Evolutionary conservation across 2,797 vertebrate species (phyloP).

Genomic region (Tokudaia muenninki): DNA sequence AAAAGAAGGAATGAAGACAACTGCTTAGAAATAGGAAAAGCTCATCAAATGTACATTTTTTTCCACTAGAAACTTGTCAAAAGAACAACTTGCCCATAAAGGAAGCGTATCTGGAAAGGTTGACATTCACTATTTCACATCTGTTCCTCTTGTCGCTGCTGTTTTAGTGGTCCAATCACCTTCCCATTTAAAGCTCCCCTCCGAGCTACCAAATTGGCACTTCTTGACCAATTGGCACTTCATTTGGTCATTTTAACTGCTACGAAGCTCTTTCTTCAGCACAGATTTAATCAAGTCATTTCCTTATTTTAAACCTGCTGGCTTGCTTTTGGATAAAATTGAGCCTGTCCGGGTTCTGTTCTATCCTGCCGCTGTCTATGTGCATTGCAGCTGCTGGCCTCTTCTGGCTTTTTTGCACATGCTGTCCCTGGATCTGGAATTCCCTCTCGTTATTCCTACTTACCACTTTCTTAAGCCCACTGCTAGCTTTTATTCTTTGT

Average conservation of each 20-base stretch:
- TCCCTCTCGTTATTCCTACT: not conserved
- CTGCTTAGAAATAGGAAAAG: slow-evolving; percentile 8
- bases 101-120: not conserved
- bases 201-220: not conserved
- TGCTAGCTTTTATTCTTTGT: slow-evolving; percentile 35
- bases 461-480: not conserved
- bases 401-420: not conserved
- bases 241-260: not conserved
- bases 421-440: not conserved
- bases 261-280: not conserved
- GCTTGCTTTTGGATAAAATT: slow-evolving; percentile 5
- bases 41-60: not conserved
- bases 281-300: not conserved
- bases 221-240: not conserved
- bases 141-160: not conserved
- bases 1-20: not conserved
- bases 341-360: not conserved
- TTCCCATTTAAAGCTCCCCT: not conserved
- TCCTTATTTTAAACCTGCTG: not conserved
- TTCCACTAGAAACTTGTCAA: not conserved
- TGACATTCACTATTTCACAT: not conserved
- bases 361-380: not conserved
- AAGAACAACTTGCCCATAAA: not conserved
- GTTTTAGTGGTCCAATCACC: not conserved
- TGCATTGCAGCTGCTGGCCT: not conserved